These are phyloP conservation scores for Drosophila helvetica DNA, from an alignment of 2,888 invertebrate genomes.

Conservation along the genomic window DNA sequence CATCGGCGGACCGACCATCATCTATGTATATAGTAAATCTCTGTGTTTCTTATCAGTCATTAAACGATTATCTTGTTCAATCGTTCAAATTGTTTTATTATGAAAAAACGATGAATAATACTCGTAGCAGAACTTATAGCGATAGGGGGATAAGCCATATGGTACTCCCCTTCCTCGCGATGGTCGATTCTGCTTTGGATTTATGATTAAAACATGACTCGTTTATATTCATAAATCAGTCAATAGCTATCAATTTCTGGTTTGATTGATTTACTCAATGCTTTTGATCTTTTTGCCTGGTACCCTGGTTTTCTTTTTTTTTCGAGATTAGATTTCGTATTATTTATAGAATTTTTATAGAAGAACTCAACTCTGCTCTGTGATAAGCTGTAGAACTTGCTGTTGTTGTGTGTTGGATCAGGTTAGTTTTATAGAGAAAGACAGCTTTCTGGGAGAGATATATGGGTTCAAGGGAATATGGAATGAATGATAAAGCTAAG, in stretches of 20 bases:
- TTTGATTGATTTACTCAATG: conserved; percentile 64
- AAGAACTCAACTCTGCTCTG: neutral
- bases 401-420: conserved; percentile 12
- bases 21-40: conserved; percentile 47
- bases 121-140: neutral
- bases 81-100: conserved; percentile 48
- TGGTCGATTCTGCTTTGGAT: conserved; percentile 26
- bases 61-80: conserved; percentile 59
- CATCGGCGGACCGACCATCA: conserved; percentile 17
- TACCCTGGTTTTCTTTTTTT: conserved; percentile 1
- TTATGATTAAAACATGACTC: conserved; percentile 39
- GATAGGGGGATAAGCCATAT: conserved; percentile 7
- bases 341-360: conserved; percentile 37
- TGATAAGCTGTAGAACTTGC: neutral
- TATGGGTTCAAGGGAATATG: neutral
- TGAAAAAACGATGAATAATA: conserved; percentile 27
- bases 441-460: neutral
- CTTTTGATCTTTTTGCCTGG: conserved; percentile 53
- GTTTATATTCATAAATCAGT: conserved; percentile 61
- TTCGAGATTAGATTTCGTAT: conserved; percentile 28
- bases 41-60: conserved; percentile 59
- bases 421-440: conserved; percentile 7
- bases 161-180: conserved; percentile 26
- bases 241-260: conserved; percentile 62
- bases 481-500: neutral